Percentiles rank a stretch among this genome's conserved stretches.
Evolutionary conservation across 2,113 vertebrate genomes (phyloP).

Genomic region (Menura novaehollandiae): DNA sequence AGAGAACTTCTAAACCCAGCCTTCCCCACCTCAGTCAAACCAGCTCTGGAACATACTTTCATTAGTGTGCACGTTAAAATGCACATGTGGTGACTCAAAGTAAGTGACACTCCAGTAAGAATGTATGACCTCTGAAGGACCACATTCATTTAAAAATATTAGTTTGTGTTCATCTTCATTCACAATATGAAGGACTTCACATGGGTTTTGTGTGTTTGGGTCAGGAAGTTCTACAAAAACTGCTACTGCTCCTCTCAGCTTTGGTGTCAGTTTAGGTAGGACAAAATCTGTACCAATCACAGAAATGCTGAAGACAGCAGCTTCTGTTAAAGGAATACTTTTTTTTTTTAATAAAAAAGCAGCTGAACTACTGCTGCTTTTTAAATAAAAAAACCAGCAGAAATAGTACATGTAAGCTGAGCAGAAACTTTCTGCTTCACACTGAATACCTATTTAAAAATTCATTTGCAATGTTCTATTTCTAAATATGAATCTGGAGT

Average conservation of each 20-base stretch:
- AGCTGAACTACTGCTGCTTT: neutral
- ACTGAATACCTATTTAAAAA: neutral
- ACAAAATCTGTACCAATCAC: neutral
- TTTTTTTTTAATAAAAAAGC: neutral
- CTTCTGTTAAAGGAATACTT: neutral
- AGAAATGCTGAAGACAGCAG: neutral
- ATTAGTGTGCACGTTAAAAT: neutral
- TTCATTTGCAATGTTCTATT: neutral
- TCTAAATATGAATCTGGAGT: neutral
- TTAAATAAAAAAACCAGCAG: neutral
- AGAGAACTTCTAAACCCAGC: neutral
- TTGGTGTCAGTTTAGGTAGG: neutral
- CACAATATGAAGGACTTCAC: neutral
- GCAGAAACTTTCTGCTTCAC: neutral
- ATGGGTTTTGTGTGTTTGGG: neutral
- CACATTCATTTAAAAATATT: neutral
- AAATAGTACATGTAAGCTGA: neutral
- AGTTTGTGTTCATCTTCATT: neutral
- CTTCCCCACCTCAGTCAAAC: neutral
- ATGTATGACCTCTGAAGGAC: neutral
- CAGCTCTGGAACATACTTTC: neutral
- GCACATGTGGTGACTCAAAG: neutral
- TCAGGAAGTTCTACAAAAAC: neutral
- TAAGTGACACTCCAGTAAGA: neutral
- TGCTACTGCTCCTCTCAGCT: neutral